Evolutionary conservation across 2,113 vertebrate species (phyloP).

Genomic region (Tachysurus fulvidraco): DNA sequence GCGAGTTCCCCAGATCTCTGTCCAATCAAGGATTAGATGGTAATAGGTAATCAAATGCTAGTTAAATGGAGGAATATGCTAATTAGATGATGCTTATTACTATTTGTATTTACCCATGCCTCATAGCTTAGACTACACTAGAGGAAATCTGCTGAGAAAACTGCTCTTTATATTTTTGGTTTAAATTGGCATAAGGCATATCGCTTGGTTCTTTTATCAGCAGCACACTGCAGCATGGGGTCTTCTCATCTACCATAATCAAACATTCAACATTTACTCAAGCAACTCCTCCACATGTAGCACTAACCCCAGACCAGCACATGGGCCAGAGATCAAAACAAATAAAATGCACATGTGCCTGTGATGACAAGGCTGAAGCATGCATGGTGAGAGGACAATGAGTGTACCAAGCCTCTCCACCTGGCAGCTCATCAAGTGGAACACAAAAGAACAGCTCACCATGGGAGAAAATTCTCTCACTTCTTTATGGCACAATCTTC

Average conservation of each 20-base stretch:
- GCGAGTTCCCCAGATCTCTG: no score
- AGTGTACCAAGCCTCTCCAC: background rate
- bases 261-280: constrained; percentile 8
- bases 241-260: background rate
- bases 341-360: constrained; percentile 9
- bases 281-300: background rate
- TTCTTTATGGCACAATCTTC: background rate
- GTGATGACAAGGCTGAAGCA: background rate
- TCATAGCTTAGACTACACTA: background rate
- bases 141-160: background rate
- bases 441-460: constrained; percentile 9
- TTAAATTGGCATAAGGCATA: background rate
- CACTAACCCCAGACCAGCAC: background rate
- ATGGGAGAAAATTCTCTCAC: background rate
- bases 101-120: background rate
- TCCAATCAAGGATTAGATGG: background rate
- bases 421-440: constrained; percentile 21
- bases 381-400: constrained; percentile 1
- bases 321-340: constrained; percentile 6
- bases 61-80: background rate
- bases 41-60: background rate
- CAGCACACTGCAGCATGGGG: background rate
- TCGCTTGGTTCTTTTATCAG: background rate
- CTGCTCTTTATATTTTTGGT: background rate
- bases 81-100: background rate